phyloP scores from a whole-genome alignment of 2,888 invertebrate genomes.

The Drosophila kambysellisi region DNA sequence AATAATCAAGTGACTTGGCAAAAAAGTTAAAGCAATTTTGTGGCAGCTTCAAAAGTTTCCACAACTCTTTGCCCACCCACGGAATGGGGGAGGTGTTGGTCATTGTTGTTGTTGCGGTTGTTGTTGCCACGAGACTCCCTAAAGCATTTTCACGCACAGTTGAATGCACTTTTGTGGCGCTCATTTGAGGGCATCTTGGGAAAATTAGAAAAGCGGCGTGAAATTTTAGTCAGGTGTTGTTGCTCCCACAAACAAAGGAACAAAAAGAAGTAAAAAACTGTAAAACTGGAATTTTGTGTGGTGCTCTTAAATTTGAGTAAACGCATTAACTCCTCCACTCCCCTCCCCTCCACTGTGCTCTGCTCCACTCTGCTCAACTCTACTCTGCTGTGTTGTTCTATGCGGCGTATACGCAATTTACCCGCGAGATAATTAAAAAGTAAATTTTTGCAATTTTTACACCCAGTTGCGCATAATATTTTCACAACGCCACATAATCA shows the following conservation, averaged over 20 bases:
- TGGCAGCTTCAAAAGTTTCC: slow-evolving; percentile 74
- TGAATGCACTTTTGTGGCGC: slow-evolving; percentile 73
- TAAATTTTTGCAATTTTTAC: slow-evolving; percentile 63
- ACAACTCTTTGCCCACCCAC: slow-evolving; percentile 54
- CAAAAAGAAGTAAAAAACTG: not conserved
- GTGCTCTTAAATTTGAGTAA: slow-evolving; percentile 4
- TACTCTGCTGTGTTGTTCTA: slow-evolving; percentile 11
- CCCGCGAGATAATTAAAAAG: slow-evolving; percentile 62
- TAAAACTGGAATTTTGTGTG: not conserved
- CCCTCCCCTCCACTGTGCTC: not conserved
- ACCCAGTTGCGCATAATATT: slow-evolving; percentile 57
- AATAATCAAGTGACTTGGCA: slow-evolving; percentile 77
- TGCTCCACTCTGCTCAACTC: not conserved
- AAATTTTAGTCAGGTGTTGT: slow-evolving; percentile 29
- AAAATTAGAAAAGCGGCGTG: slow-evolving; percentile 18
- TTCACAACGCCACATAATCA: slow-evolving; percentile 51
- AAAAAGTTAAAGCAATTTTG: slow-evolving; percentile 77
- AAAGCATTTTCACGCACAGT: slow-evolving; percentile 69
- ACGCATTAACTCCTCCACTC: slow-evolving; percentile 26
- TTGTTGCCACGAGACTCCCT: not conserved
- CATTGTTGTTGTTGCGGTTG: slow-evolving; percentile 13
- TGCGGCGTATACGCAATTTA: slow-evolving; percentile 62
- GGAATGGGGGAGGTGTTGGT: not conserved
- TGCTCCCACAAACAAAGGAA: slow-evolving; percentile 8
- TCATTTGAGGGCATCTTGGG: slow-evolving; percentile 34